A percentile compares a stretch with the other conserved stretches of the same genome.
Conservation (phyloP, 2,888 invertebrate species). For the Physocephala rufipes region DNA sequence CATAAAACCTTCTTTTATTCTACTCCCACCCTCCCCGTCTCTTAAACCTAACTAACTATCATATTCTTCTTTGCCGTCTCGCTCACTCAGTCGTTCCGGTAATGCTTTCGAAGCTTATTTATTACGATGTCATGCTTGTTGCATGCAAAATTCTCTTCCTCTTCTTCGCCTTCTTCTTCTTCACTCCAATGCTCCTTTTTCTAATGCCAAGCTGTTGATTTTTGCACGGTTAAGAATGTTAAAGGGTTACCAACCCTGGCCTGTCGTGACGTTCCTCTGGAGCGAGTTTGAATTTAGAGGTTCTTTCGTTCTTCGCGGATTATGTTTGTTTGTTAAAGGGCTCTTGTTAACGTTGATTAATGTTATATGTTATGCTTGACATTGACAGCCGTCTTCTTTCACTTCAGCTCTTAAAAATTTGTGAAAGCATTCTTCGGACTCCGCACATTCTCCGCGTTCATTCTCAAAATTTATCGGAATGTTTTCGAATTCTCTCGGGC, state of each 20-base stretch:
- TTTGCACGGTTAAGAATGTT: not conserved
- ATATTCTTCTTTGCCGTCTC: not conserved
- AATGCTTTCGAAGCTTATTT: conserved; percentile 30
- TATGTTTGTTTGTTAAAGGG: not conserved
- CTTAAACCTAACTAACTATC: not conserved
- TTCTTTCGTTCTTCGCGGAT: not conserved
- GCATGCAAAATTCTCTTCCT: conserved; percentile 25
- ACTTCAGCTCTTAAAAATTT: no score
- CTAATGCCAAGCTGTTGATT: not conserved
- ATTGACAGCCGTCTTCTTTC: no score
- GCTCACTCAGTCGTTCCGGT: not conserved
- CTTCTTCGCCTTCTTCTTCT: not conserved
- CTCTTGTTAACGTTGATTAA: no score
- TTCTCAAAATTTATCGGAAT: no score
- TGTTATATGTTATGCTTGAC: no score
- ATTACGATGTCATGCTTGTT: conserved; percentile 29
- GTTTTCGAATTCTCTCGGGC: not conserved
- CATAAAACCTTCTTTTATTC: conserved; percentile 14
- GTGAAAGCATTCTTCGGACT: no score
- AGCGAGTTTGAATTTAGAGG: not conserved
- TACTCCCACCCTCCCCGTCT: not conserved
- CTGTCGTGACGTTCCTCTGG: not conserved
- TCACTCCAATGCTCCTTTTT: not conserved
- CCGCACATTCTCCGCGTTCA: no score
- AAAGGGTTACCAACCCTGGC: not conserved